These are phyloP conservation scores for Theropithecus gelada DNA, from an alignment of 2,113 vertebrate genomes.

Conservation along the genomic window DNA sequence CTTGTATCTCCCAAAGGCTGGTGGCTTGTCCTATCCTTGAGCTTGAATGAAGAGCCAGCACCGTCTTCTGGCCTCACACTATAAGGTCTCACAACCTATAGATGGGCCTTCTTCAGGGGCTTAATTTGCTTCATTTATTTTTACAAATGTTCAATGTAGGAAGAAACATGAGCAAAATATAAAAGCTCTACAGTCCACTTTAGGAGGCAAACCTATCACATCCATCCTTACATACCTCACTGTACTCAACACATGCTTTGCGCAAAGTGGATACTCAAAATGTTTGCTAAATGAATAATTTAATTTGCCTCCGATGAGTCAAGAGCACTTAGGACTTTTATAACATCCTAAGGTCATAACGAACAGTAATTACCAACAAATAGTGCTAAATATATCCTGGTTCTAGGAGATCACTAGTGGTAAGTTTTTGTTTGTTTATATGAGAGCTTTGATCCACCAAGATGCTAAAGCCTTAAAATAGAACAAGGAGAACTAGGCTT, in stretches of 20 bases:
- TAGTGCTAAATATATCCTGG: conserved; percentile 45
- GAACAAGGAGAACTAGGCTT: not conserved
- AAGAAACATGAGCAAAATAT: not conserved
- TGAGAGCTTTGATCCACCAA: not conserved
- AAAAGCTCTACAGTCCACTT: not conserved
- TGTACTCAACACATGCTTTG: not conserved
- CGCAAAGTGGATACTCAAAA: not conserved
- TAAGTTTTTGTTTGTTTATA: conserved; percentile 18
- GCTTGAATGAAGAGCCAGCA: not conserved
- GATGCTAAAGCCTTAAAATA: not conserved
- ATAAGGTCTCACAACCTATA: not conserved
- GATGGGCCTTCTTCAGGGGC: not conserved
- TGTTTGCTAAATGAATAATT: conserved; percentile 57
- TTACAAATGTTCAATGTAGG: not conserved
- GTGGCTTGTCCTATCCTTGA: not conserved
- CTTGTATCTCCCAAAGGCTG: not conserved
- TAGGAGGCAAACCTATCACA: not conserved
- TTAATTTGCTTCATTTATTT: not conserved
- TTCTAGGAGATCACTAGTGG: not conserved
- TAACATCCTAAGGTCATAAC: conserved; percentile 14
- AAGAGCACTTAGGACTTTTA: conserved; percentile 43
- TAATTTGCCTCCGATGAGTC: conserved; percentile 54
- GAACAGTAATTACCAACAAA: conserved; percentile 13
- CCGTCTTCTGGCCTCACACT: not conserved
- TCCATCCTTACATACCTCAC: not conserved